Base-by-base conservation (phyloP, 2,113 vertebrate genomes). In the Atrichornis clamosus region DNA sequence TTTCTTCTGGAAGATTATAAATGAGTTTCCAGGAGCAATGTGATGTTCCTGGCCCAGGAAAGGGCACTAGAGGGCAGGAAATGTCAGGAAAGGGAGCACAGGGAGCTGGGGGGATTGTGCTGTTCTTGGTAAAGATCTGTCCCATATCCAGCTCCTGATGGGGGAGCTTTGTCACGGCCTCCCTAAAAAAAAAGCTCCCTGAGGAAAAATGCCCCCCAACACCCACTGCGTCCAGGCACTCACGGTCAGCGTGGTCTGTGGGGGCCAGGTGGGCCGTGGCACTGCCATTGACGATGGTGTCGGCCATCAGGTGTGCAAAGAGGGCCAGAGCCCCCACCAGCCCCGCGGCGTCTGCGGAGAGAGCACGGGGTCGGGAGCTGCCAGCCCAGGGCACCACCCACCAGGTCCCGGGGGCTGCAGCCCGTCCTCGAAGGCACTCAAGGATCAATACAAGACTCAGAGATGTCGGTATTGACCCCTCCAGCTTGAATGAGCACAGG, bases 261-360 rank as follows among this genome's bases (percentile, higher is more conserved):
- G 99, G 99, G 3, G 99, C 99, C 98, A 98, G 98, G 97, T 99
- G 99, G 26, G 99, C 98, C 0, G 99, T 99, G 69, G 99, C 99
- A 0, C 99, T 98, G 87, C 99, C 99, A 0, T 99, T 99, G 56
- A 99, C 63, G 5, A 99, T 99, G 69, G 99, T 98, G 93, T 99
- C 99, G 0, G 99, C 98, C 0, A 97, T 86, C 92, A 99, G 97
- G 95, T 99, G 99, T 6, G 99, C 98, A 32, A 99, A 99, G 77
- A 98, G 99, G 52, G 99, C 98, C 96, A 99, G 96, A 33, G 99
- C 98, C 22, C 98, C 98, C 93, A 99, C 98, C 91, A 99, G 97
- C 28, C 95, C 94, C 0, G 98, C 98, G 21, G 99, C 98, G 37
- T 99, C 99, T 99, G 96, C 12, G 1, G 0, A 19, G 0, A 55